A percentile compares a stretch with the other conserved stretches of the same genome.
Conservation (phyloP, 2,888 invertebrate species). For the Hemaris fuciformis region DNA sequence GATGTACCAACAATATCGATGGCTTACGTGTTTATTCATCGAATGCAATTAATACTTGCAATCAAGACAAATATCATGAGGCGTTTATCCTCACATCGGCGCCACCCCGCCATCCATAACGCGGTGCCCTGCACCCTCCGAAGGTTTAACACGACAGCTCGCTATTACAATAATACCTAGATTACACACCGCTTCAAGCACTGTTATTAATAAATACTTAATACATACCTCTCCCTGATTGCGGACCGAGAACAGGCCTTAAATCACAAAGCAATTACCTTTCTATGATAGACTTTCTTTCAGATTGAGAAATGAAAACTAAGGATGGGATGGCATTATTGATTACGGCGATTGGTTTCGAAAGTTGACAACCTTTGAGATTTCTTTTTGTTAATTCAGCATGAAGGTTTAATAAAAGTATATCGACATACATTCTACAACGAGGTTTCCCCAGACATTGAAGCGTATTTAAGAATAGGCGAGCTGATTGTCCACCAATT, state of each 20-base stretch:
- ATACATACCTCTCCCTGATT: slow-evolving; percentile 49
- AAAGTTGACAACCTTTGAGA: neutral
- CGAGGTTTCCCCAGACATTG: too few species aligned
- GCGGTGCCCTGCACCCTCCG: slow-evolving; percentile 27
- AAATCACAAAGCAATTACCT: slow-evolving; percentile 71
- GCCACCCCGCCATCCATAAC: slow-evolving; percentile 35
- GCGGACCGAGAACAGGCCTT: slow-evolving; percentile 53
- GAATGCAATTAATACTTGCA: slow-evolving; percentile 25
- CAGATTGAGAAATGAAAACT: slow-evolving; percentile 64
- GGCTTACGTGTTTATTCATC: slow-evolving; percentile 7
- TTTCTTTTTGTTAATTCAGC: neutral
- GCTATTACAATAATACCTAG: slow-evolving; percentile 67
- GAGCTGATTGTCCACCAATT: too few species aligned
- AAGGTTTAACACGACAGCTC: slow-evolving; percentile 44
- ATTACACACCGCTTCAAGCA: slow-evolving; percentile 55
- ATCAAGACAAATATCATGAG: slow-evolving; percentile 25
- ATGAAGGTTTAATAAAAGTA: neutral
- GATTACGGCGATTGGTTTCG: neutral
- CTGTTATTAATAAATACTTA: slow-evolving; percentile 68
- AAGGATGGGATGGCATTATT: slow-evolving; percentile 36
- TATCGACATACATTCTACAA: too few species aligned
- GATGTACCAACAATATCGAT: neutral
- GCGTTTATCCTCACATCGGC: slow-evolving; percentile 41
- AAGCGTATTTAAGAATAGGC: too few species aligned
- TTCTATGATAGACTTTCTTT: slow-evolving; percentile 59